Percentiles rank a stretch among this genome's conserved stretches.
Evolutionary conservation across 1,140 invertebrate species (phyloP).

Genomic region (Drosophila persimilis): DNA sequence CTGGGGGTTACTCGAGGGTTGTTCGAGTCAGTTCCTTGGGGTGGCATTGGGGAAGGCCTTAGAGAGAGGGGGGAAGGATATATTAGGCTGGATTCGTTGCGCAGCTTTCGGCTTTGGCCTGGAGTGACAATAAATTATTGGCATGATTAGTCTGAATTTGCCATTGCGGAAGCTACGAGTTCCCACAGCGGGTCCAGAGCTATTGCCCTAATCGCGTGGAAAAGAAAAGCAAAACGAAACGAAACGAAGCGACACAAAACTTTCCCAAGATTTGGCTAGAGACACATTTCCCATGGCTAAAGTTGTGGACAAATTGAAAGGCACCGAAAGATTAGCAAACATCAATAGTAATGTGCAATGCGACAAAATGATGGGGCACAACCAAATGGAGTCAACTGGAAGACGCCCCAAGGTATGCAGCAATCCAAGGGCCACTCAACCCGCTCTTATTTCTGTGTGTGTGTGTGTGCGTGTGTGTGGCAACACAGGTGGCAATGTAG

Average conservation of each 20-base stretch:
- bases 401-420: slow-evolving; percentile 65
- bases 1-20: slow-evolving; percentile 10
- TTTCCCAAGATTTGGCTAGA: slow-evolving; percentile 59
- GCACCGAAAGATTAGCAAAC: slow-evolving; percentile 49
- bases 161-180: slow-evolving; percentile 36
- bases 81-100: slow-evolving; percentile 47
- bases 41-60: too few species aligned
- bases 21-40: not conserved
- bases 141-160: slow-evolving; percentile 80
- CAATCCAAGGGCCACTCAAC: slow-evolving; percentile 29
- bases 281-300: slow-evolving; percentile 56
- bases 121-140: slow-evolving; percentile 79
- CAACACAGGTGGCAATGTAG: slow-evolving; percentile 79
- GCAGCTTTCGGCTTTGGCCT: slow-evolving; percentile 55
- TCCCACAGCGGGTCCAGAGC: slow-evolving; percentile 47
- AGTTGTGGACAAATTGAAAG: slow-evolving; percentile 59
- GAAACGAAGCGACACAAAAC: slow-evolving; percentile 6
- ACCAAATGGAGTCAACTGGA: slow-evolving; percentile 18
- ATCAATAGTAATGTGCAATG: slow-evolving; percentile 47
- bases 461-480: slow-evolving; percentile 37
- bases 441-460: not conserved
- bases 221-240: slow-evolving; percentile 24
- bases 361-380: slow-evolving; percentile 48
- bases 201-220: slow-evolving; percentile 16
- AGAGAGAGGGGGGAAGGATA: not conserved